Evolutionary conservation across 2,113 vertebrate genomes (phyloP).

Genomic region (Lutjanus erythropterus): DNA sequence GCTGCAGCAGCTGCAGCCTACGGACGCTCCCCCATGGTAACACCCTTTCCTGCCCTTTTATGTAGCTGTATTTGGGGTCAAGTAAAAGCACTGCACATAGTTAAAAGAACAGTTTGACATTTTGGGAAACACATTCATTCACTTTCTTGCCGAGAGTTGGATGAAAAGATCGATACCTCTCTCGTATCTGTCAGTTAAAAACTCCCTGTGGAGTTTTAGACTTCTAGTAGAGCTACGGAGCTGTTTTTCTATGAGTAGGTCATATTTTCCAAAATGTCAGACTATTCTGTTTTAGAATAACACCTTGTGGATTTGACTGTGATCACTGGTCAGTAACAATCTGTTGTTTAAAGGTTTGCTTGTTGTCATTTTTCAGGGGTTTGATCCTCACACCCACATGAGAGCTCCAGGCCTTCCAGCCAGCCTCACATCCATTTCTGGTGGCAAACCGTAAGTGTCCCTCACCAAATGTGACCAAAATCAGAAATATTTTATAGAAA

Average conservation of each 20-base stretch:
- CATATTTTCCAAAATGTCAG: not conserved
- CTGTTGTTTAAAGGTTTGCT: conserved; percentile 14
- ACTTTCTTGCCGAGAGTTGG: not conserved
- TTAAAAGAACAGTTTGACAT: conserved; percentile 11
- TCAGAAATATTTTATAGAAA: too few species aligned
- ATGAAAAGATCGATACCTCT: not conserved
- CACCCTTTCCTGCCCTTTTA: conserved; percentile 8
- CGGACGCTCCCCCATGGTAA: conserved; percentile 94
- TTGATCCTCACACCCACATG: conserved; percentile 95
- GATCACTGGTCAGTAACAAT: not conserved
- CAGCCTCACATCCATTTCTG: conserved; percentile 93
- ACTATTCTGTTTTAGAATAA: not conserved
- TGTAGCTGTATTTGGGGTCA: conserved; percentile 5
- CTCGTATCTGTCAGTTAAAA: conserved; percentile 4
- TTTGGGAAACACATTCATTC: not conserved
- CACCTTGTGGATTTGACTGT: not conserved
- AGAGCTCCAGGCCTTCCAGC: conserved; percentile 93
- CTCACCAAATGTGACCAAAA: not conserved
- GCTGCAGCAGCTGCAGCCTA: conserved; percentile 91
- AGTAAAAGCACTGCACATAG: not conserved
- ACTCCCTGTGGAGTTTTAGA: not conserved
- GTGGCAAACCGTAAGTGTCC: conserved; percentile 95
- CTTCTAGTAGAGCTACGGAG: not conserved
- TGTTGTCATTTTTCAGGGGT: conserved; percentile 85
- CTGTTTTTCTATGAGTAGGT: not conserved